phyloP scores from a whole-genome alignment of 2,888 invertebrate genomes.

The Rutpela maculata region DNA sequence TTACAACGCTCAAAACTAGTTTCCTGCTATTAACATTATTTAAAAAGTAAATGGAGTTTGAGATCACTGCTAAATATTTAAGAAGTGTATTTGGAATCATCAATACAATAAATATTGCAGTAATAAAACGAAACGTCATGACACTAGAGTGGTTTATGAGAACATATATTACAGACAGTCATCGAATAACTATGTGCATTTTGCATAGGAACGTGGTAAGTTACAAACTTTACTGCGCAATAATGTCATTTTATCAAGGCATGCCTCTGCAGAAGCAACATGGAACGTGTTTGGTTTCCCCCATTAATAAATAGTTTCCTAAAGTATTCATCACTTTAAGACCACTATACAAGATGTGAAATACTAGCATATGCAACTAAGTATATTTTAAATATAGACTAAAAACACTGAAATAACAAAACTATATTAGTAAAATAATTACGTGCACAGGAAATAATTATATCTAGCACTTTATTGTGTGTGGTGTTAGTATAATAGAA shows the following conservation, averaged over 20 bases:
- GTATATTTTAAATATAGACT: neutral
- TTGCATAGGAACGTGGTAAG: neutral
- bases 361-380: neutral
- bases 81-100: neutral
- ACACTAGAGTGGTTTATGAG: neutral
- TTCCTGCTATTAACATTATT: too few species aligned
- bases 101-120: neutral
- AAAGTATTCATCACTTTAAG: neutral
- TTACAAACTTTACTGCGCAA: neutral
- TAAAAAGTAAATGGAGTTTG: too few species aligned
- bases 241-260: neutral
- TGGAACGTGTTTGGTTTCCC: neutral
- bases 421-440: neutral
- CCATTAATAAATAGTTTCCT: conserved; percentile 1
- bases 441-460: neutral
- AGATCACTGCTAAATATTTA: neutral
- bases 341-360: neutral
- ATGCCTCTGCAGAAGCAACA: neutral
- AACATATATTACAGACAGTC: neutral
- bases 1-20: too few species aligned
- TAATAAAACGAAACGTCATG: neutral
- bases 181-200: conserved; percentile 4
- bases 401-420: neutral
- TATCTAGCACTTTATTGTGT: too few species aligned
- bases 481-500: too few species aligned